Conservation (phyloP, 1,140 invertebrate species). For the Streblospio benedicti region DNA sequence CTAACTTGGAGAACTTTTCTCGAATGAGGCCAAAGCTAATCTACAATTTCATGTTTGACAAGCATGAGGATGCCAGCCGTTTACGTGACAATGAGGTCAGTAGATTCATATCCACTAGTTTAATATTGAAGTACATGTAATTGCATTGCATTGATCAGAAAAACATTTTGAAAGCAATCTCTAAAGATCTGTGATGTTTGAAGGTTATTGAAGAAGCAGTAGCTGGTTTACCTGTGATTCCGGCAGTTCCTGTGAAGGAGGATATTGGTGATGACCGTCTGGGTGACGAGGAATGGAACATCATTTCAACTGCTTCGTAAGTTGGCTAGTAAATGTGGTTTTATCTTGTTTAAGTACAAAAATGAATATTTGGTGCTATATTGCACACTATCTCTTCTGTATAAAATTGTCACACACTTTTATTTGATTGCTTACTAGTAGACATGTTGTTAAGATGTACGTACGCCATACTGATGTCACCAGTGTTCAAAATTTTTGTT, state of each 20-base stretch:
- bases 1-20: slow-evolving; percentile 57
- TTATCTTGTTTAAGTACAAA: too few species aligned
- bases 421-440: too few species aligned
- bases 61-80: slow-evolving; percentile 56
- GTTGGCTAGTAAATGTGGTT: too few species aligned
- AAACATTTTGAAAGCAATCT: too few species aligned
- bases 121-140: not conserved
- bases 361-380: not conserved
- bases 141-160: not conserved
- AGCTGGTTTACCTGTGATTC: too few species aligned
- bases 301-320: slow-evolving; percentile 33
- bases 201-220: too few species aligned
- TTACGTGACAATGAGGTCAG: slow-evolving; percentile 54
- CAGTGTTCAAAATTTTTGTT: too few species aligned
- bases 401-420: too few species aligned
- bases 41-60: slow-evolving; percentile 53
- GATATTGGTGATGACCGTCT: slow-evolving; percentile 41
- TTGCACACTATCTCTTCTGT: not conserved
- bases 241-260: too few species aligned
- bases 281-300: slow-evolving; percentile 45
- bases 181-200: too few species aligned
- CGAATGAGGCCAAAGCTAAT: slow-evolving; percentile 59
- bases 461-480: too few species aligned
- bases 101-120: not conserved
- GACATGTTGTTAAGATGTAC: too few species aligned